Evolutionary conservation across 2,888 invertebrate genomes (phyloP), one percentile per base, ranked within the genome.

Genomic region (Patella depressa): DNA sequence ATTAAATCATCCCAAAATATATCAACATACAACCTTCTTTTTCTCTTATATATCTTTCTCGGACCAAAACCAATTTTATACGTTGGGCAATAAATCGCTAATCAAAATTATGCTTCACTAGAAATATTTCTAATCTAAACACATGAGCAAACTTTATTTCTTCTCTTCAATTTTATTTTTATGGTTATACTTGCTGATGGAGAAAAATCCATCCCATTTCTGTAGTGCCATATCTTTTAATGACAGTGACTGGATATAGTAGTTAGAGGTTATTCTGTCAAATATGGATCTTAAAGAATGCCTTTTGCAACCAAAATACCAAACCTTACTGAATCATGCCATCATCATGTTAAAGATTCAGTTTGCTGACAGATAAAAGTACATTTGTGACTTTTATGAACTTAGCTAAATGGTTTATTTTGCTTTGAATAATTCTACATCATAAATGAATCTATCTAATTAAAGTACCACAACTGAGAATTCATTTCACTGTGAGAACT

Each of bases 91-190:
- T 65, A 65, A 65, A 65, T 65, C 24, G 65, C 65, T 24, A 65
- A 65, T 65, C 65, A 65, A 65, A 65, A 24, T 65, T 65, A 65
- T 65, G 65, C 65, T 65, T 65, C 65, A 65, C 65, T 65, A 24
- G 65, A 65, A 65, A 65, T 65, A 65, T 65, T 65, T 65, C 65
- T 24, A 65, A 65, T 65, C 65, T 65, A 65, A 65, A 65, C 65
- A 65, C 65, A 65, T 65, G 65, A 65, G 19, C 24, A 24, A 65
- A 65, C 65, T 65, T 65, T 65, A 65, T 65, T 65, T 24, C 65
- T 24, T 65, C 65, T 65, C 65, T 65, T 65, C 65, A 65, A 65
- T 65, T 65, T 65, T 24, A 65, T 65, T 65, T 65, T 65, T 65
- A 65, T 65, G 65, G 65, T 11, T 65, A 19, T 65, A 19, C 65